These are phyloP conservation scores for Hirudinaria manillensis DNA, from an alignment of 2,888 invertebrate species.

Conservation along the genomic window DNA sequence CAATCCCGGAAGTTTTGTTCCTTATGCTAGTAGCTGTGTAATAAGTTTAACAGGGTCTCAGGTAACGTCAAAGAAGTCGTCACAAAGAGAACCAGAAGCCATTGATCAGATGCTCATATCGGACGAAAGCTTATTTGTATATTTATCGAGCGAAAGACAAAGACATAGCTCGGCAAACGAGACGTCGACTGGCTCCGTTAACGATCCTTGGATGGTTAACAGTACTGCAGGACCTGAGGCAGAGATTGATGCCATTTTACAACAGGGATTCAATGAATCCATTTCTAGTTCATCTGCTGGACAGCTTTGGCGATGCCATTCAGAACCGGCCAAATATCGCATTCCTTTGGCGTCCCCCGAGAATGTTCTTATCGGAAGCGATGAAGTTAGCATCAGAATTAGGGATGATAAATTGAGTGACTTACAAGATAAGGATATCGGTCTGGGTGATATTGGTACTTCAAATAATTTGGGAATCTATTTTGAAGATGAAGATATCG, in stretches of 20 bases:
- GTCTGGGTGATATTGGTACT: neutral
- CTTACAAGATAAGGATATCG: neutral
- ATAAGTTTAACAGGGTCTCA: neutral
- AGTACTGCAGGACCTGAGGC: conserved; percentile 3
- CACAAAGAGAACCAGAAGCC: neutral
- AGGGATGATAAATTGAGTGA: neutral
- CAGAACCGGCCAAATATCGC: neutral
- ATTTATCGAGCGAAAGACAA: neutral
- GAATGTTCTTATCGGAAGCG: neutral
- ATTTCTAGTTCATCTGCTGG: neutral
- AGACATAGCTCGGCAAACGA: neutral
- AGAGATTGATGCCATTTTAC: neutral
- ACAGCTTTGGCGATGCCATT: conserved; percentile 2
- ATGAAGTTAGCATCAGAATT: neutral
- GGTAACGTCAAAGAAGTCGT: neutral
- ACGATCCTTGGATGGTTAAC: neutral
- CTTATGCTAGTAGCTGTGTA: neutral
- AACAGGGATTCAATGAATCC: neutral
- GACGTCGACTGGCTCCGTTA: neutral
- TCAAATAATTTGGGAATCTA: neutral
- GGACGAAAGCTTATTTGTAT: neutral
- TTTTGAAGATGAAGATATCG: conserved; percentile 5
- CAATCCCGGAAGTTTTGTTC: neutral
- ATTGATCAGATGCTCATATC: neutral
- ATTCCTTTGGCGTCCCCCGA: neutral